These are phyloP conservation scores for Drosophila kambysellisi DNA, from an alignment of 2,888 invertebrate genomes.

Conservation along the genomic window DNA sequence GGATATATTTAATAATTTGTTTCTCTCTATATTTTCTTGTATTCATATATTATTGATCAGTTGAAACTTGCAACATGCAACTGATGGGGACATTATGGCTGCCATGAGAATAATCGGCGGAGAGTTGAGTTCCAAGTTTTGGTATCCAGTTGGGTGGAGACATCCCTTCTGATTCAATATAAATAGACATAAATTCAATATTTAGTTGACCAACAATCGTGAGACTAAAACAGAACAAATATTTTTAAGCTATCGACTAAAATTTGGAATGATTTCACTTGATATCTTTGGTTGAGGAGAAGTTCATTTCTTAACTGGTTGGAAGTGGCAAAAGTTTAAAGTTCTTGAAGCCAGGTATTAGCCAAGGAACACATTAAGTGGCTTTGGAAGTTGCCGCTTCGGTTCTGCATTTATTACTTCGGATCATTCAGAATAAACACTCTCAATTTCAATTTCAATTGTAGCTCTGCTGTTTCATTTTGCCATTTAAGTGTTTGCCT, in stretches of 20 bases:
- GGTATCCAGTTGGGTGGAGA: not conserved
- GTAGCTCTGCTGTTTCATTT: constrained; percentile 55
- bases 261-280: not conserved
- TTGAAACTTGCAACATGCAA: not conserved
- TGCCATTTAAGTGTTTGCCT: constrained; percentile 54
- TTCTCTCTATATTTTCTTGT: too few species aligned
- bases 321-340: not conserved
- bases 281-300: not conserved
- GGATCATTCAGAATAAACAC: constrained; percentile 52
- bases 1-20: too few species aligned
- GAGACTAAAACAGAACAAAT: not conserved
- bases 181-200: not conserved
- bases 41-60: not conserved
- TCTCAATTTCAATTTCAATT: constrained; percentile 73
- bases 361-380: not conserved
- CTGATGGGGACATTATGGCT: not conserved
- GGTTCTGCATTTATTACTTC: constrained; percentile 68
- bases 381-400: constrained; percentile 12
- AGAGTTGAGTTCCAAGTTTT: not conserved
- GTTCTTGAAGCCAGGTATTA: not conserved
- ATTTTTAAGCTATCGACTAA: not conserved
- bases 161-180: too few species aligned
- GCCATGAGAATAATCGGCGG: not conserved
- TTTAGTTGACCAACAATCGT: not conserved
- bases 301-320: not conserved